These are phyloP conservation scores for Caenorhabditis sinica DNA, from an alignment of 2,888 invertebrate genomes.

Conservation along the genomic window DNA sequence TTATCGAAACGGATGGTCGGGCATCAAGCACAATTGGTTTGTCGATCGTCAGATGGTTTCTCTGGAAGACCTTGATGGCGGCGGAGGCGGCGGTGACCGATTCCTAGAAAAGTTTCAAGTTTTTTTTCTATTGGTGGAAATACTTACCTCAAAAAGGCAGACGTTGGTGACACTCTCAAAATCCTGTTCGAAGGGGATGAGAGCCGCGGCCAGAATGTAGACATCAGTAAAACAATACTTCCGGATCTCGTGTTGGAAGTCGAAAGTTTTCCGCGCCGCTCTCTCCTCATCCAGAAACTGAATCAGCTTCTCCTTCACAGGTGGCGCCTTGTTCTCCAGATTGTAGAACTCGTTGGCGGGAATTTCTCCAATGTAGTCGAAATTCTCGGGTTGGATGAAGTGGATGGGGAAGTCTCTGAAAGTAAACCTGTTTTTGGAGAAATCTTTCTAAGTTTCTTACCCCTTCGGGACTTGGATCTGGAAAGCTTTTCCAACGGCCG, in stretches of 20 bases:
- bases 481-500: slow-evolving; percentile 12
- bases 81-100: background rate
- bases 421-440: background rate
- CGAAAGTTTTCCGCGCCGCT: background rate
- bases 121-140: background rate
- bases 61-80: slow-evolving; percentile 5
- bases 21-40: slow-evolving; percentile 14
- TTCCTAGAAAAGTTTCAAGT: background rate
- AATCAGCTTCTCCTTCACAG: background rate
- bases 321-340: background rate
- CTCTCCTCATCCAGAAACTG: slow-evolving; percentile 3
- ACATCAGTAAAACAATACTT: slow-evolving; percentile 5
- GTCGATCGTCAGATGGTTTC: background rate
- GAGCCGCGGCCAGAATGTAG: slow-evolving; percentile 4
- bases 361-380: background rate
- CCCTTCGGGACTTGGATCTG: background rate
- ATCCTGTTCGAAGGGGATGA: background rate
- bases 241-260: background rate
- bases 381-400: slow-evolving; percentile 13
- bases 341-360: slow-evolving; percentile 17
- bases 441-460: background rate
- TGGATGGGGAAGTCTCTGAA: slow-evolving; percentile 14
- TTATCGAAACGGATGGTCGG: background rate
- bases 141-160: slow-evolving; percentile 1
- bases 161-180: background rate